Evolutionary conservation across 64 coral and sea anemone genomes (phyloP).

Genomic region (Dendronephthya gigantea): DNA sequence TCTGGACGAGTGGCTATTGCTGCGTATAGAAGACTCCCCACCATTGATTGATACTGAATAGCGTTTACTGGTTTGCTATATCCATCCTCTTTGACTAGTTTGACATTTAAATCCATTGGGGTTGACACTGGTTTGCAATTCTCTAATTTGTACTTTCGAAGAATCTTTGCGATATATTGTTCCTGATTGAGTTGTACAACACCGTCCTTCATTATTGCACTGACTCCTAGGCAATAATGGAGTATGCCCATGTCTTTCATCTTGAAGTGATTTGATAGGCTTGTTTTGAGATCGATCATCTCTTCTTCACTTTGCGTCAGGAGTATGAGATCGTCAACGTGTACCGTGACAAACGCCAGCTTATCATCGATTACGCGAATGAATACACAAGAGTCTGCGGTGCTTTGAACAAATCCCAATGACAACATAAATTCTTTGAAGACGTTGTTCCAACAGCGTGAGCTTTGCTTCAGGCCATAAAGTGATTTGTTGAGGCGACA

Average conservation of each 20-base stretch:
- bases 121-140: slow-evolving; percentile 1
- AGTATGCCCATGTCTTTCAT: slow-evolving; percentile 1
- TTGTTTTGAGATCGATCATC: neutral
- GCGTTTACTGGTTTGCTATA: slow-evolving; percentile 15
- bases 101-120: neutral
- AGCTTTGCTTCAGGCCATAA: neutral
- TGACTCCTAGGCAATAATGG: slow-evolving; percentile 1
- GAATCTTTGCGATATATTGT: neutral
- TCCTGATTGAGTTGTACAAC: neutral
- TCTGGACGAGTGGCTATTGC: slow-evolving; percentile 27
- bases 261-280: neutral
- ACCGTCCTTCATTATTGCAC: neutral
- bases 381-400: slow-evolving; percentile 47
- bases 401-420: slow-evolving; percentile 27
- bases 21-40: slow-evolving; percentile 16
- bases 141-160: neutral
- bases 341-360: slow-evolving; percentile 29
- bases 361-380: slow-evolving; percentile 12
- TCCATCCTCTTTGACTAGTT: neutral
- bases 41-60: slow-evolving; percentile 33
- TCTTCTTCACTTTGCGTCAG: slow-evolving; percentile 25
- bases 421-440: neutral
- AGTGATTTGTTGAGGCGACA: neutral
- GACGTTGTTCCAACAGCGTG: neutral
- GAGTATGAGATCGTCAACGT: slow-evolving; percentile 35